Evolutionary conservation across 2,113 vertebrate species (phyloP), one percentile per base, ranked within the genome.

Genomic region (Alaudala cheleensis): DNA sequence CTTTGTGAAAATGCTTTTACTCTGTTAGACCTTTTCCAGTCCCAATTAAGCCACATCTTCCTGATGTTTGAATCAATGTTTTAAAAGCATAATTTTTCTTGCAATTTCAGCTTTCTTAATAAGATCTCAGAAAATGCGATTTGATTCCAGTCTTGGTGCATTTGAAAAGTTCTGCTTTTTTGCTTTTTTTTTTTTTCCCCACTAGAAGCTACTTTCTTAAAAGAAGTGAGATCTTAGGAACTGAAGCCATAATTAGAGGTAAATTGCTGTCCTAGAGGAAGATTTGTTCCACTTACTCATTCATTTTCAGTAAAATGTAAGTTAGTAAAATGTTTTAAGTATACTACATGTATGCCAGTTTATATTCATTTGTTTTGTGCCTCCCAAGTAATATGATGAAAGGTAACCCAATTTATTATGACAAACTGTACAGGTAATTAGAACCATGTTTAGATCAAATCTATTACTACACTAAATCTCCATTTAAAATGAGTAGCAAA

Each of bases 361-460:
- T 74, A 45, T 79, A 89, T 92, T 93, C 5, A 76, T 73, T 91
- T 95, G 51, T 53, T 90, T 93, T 74, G n/a, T 93, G 66, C 42
- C 40, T 76, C 31, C 67, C 31, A 76, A 86, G 37, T 34, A 44
- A 40, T 40, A 56, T 74, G 71, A 89, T 81, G 86, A 81, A 96
- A 95, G 17, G 26, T 31, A 95, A 89, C 57, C 39, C 66, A 70
- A 84, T 95, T 94, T 84, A 90, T 79, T 86, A 49, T 86, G 81
- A 90, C 58, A 86, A 82, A 85, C 28, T 72, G 9, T 39, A 14
- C 73, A 89, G 87, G 40, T 93, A 95, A 91, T 95, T 91, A 93
- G 74, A 86, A 84, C 34, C 29, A 76, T 67, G 45, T 65, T 96
- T 49, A 80, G 40, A 83, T 74, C 64, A 80, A 69, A 84, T 88